Percentiles rank a stretch among this genome's conserved stretches.
phyloP scores from a whole-genome alignment of 2,113 vertebrate species.

The Perca schrenkii region DNA sequence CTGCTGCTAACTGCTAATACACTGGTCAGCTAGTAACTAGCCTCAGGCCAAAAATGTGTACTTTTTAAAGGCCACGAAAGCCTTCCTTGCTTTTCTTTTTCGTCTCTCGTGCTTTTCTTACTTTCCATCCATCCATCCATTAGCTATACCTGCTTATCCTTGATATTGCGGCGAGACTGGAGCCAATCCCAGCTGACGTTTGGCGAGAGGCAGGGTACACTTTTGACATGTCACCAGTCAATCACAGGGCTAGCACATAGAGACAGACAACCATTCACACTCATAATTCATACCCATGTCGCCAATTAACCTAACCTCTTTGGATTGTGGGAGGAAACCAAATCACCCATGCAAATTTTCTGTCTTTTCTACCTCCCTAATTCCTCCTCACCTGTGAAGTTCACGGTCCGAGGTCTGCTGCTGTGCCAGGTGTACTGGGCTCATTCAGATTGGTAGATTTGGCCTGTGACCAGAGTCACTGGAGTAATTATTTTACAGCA shows the following conservation, averaged over 20 bases:
- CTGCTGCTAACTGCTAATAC: slow-evolving; percentile 41
- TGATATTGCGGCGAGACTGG: background rate
- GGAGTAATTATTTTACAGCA: no score
- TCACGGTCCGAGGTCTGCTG: slow-evolving; percentile 50
- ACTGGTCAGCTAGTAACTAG: slow-evolving; percentile 29
- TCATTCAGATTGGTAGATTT: slow-evolving; percentile 51
- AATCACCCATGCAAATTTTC: background rate
- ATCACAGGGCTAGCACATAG: background rate
- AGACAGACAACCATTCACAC: background rate
- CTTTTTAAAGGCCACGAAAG: slow-evolving; percentile 18
- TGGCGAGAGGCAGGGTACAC: background rate
- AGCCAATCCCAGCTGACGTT: background rate
- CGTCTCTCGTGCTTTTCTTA: background rate
- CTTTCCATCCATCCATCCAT: background rate
- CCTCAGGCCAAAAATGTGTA: slow-evolving; percentile 1
- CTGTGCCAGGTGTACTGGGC: slow-evolving; percentile 51
- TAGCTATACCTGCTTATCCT: background rate
- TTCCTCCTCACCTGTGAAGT: slow-evolving; percentile 40
- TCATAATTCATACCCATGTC: background rate
- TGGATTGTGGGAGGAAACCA: background rate
- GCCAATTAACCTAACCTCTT: background rate
- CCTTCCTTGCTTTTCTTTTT: background rate
- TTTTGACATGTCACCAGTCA: background rate
- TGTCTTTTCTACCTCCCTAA: background rate
- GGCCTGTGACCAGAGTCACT: slow-evolving; percentile 47